A percentile compares a stretch with the other conserved stretches of the same genome.
These are phyloP conservation scores for Apostichopus japonicus DNA, from an alignment of 35 echinoderm and acorn worm species.

Conservation along the genomic window DNA sequence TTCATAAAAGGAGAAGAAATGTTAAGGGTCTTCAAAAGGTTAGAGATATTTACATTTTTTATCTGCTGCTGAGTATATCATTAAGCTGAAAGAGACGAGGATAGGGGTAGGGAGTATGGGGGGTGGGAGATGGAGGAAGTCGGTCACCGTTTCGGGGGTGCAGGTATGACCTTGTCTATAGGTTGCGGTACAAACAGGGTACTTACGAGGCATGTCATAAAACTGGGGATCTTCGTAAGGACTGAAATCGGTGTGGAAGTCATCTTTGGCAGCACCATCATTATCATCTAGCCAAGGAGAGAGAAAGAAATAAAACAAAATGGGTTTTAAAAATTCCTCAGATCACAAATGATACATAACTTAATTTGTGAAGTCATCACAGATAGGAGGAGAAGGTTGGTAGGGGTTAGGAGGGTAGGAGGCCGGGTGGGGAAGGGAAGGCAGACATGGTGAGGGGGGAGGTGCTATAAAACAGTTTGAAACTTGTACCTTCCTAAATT, in stretches of 20 bases:
- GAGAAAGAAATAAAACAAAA: neutral
- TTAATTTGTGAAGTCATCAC: neutral
- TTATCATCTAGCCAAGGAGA: neutral
- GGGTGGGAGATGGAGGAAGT: too few relatives aligned
- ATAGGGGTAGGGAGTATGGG: too few relatives aligned
- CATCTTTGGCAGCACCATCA: conserved; percentile 33
- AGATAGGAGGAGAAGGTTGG: neutral
- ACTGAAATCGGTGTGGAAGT: neutral
- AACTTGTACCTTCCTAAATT: too few relatives aligned
- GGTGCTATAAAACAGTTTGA: too few relatives aligned
- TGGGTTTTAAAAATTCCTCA: neutral
- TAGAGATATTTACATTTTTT: too few relatives aligned
- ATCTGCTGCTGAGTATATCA: too few relatives aligned
- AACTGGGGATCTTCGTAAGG: conserved; percentile 51
- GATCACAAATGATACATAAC: neutral
- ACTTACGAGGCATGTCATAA: conserved; percentile 38
- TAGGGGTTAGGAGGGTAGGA: neutral
- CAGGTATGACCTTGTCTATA: too few relatives aligned
- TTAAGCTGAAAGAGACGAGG: too few relatives aligned
- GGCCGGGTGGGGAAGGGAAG: neutral
- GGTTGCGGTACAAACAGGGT: too few relatives aligned
- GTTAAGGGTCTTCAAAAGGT: too few relatives aligned
- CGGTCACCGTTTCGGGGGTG: too few relatives aligned
- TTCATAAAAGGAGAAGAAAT: too few relatives aligned
- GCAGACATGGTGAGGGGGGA: neutral